A percentile compares a stretch with the other conserved stretches of the same genome.
These are phyloP conservation scores for Chascanopsetta lugubris DNA, from an alignment of 2,113 vertebrate genomes.

Conservation along the genomic window DNA sequence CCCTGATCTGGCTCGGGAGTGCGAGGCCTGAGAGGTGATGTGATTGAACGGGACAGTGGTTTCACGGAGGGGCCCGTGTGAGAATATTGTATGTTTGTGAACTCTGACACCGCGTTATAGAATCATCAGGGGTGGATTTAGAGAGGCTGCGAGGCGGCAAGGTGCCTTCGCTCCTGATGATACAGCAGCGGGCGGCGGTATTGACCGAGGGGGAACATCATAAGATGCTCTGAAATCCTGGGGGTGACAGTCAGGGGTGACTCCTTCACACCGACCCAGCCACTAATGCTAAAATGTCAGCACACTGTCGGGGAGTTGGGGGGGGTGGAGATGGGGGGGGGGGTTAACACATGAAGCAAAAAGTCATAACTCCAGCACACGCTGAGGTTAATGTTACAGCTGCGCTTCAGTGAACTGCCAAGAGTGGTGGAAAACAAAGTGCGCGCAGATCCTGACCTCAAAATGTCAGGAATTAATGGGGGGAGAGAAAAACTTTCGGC, in stretches of 20 bases:
- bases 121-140: conserved; percentile 57
- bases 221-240: conserved; percentile 34
- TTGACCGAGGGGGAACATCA: conserved; percentile 35
- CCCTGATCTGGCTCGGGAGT: not conserved
- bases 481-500: conserved; percentile 1
- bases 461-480: conserved; percentile 46
- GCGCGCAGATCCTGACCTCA: conserved; percentile 33
- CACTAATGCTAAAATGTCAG: conserved; percentile 64
- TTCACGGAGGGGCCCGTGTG: conserved; percentile 26
- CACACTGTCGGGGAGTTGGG: conserved; percentile 25
- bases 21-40: conserved; percentile 27
- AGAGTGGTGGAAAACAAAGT: conserved; percentile 38
- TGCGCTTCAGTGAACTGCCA: conserved; percentile 27
- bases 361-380: conserved; percentile 30
- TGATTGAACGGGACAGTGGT: conserved; percentile 43
- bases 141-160: conserved; percentile 33
- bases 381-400: conserved; percentile 45
- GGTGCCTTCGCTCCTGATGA: conserved; percentile 41
- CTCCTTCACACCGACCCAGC: conserved; percentile 56
- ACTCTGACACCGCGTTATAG: conserved; percentile 55
- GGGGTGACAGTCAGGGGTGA: conserved; percentile 14
- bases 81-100: conserved; percentile 54
- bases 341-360: conserved; percentile 26
- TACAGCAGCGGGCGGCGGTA: conserved; percentile 11
- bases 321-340: conserved; percentile 1